Percentiles rank a stretch among this genome's conserved stretches.
Evolutionary conservation across 92 coral and sea anemone genomes (phyloP).

Genomic region (Pocillopora meandrina): DNA sequence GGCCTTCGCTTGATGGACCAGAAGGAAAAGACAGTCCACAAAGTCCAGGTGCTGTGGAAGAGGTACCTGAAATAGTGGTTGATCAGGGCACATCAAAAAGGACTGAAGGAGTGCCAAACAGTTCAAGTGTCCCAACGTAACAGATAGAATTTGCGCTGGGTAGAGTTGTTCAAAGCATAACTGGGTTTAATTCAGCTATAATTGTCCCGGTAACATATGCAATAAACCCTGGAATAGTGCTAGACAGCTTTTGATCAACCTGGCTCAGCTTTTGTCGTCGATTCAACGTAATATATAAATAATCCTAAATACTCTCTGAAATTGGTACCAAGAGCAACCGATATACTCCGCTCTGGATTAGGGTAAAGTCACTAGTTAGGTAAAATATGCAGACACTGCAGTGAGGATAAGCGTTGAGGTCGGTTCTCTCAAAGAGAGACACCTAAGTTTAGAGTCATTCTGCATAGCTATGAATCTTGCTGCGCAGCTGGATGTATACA

Average conservation of each 20-base stretch:
- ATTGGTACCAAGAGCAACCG: too few species aligned
- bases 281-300: neutral
- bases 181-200: neutral
- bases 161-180: neutral
- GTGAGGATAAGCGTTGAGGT: neutral
- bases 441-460: too few species aligned
- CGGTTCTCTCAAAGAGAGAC: too few species aligned
- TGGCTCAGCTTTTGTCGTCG: neutral
- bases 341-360: too few species aligned
- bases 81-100: conserved; percentile 55
- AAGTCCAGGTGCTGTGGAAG: conserved; percentile 67
- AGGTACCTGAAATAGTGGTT: conserved; percentile 68
- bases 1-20: conserved; percentile 94
- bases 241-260: too few species aligned
- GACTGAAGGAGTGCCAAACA: conserved; percentile 60
- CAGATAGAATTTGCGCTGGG: conserved; percentile 5
- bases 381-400: neutral
- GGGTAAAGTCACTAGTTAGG: too few species aligned
- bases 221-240: too few species aligned
- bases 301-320: too few species aligned
- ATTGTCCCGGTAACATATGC: too few species aligned
- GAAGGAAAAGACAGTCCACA: conserved; percentile 57
- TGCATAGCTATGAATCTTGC: too few species aligned
- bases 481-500: too few species aligned
- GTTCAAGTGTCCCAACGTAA: conserved; percentile 65